Evolutionary conservation across 2,113 vertebrate genomes (phyloP).

Genomic region (Craseonycteris thonglongyai): DNA sequence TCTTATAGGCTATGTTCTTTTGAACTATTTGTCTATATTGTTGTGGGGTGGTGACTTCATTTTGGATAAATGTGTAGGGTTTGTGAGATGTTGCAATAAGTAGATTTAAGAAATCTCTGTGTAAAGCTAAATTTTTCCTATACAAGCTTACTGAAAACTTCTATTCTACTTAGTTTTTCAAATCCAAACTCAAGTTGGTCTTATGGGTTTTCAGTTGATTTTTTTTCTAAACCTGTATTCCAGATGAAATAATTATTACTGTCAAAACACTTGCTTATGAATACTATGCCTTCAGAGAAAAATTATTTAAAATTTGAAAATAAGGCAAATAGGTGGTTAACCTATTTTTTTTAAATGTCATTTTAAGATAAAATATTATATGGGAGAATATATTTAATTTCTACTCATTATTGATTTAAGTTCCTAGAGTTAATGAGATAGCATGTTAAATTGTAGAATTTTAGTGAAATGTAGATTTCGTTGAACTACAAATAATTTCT

Average conservation of each 20-base stretch:
- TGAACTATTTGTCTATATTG: neutral
- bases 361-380: neutral
- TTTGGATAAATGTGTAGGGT: neutral
- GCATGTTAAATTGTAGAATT: neutral
- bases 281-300: neutral
- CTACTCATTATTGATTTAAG: neutral
- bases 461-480: neutral
- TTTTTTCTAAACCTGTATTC: neutral
- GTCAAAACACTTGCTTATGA: neutral
- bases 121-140: neutral
- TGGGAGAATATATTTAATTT: neutral
- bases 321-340: neutral
- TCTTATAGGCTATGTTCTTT: neutral
- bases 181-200: neutral
- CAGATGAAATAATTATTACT: neutral
- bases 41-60: neutral
- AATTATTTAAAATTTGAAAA: neutral
- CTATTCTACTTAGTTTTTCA: neutral
- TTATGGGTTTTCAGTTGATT: neutral
- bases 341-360: neutral
- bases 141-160: neutral
- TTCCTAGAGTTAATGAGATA: neutral
- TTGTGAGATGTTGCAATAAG: neutral
- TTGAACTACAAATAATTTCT: neutral
- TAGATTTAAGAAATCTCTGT: neutral